Conservation (phyloP, 92 coral and sea anemone species). For the Paramuricea clavata region DNA sequence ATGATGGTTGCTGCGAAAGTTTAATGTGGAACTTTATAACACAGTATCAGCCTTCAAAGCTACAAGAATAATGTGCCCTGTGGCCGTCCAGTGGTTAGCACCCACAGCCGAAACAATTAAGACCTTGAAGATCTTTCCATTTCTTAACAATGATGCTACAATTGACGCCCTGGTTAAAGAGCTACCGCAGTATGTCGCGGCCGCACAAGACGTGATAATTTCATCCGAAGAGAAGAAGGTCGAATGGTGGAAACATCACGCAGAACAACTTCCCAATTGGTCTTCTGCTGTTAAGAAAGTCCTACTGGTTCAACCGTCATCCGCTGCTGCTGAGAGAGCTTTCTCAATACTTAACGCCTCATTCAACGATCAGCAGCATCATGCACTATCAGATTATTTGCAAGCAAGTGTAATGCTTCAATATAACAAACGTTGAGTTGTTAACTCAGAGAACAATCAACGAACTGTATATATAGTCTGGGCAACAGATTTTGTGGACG, state of each 20-base stretch:
- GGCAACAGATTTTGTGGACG: too few species aligned
- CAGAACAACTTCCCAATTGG: too few species aligned
- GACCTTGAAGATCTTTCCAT: background rate
- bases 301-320: too few species aligned
- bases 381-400: conserved; percentile 55
- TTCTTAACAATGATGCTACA: background rate
- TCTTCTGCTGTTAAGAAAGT: too few species aligned
- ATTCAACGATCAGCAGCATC: conserved; percentile 59
- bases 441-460: too few species aligned
- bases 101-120: background rate
- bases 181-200: conserved; percentile 53
- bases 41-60: conserved; percentile 59
- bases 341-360: conserved; percentile 51
- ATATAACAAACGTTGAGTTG: conserved; percentile 53
- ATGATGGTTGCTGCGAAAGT: conserved; percentile 46
- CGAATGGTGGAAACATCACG: too few species aligned
- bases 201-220: too few species aligned
- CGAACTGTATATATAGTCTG: too few species aligned
- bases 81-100: conserved; percentile 60
- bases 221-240: too few species aligned
- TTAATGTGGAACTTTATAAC: conserved; percentile 51
- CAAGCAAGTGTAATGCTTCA: conserved; percentile 72
- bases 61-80: conserved; percentile 66
- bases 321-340: conserved; percentile 57
- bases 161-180: conserved; percentile 42